Percentiles rank a stretch among this genome's conserved stretches.
These are phyloP conservation scores for Thamnaconus septentrionalis DNA, from an alignment of 2,113 vertebrate genomes.

Conservation along the genomic window DNA sequence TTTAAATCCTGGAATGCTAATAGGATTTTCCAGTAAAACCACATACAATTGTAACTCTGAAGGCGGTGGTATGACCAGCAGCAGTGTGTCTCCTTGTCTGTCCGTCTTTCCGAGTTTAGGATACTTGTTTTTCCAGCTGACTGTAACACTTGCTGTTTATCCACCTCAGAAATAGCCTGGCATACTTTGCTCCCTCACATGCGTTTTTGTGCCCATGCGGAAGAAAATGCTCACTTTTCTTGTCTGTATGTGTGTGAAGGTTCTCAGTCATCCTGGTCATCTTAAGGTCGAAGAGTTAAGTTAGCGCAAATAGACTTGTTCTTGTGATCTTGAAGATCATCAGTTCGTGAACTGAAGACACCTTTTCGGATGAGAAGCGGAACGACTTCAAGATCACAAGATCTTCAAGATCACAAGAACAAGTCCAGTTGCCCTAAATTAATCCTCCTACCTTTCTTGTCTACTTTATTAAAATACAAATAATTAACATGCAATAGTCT, in stretches of 20 bases:
- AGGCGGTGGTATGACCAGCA: conserved; percentile 7
- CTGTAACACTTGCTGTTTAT: conserved; percentile 52
- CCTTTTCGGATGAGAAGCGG: too few relatives aligned
- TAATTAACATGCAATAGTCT: too few relatives aligned
- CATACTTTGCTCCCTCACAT: not conserved
- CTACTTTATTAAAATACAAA: too few relatives aligned
- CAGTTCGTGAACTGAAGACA: too few relatives aligned
- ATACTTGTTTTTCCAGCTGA: conserved; percentile 79
- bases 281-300: too few relatives aligned
- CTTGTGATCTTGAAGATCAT: too few relatives aligned
- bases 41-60: not conserved
- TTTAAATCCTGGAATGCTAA: not conserved
- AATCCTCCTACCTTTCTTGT: too few relatives aligned
- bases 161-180: conserved; percentile 22
- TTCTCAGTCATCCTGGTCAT: too few relatives aligned
- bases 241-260: not conserved
- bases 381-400: too few relatives aligned
- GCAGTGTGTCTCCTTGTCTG: conserved; percentile 61
- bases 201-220: not conserved
- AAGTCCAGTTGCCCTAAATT: too few relatives aligned
- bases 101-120: conserved; percentile 56
- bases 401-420: too few relatives aligned
- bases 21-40: not conserved
- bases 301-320: too few relatives aligned
- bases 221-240: not conserved